Percentiles rank a stretch among this genome's conserved stretches.
These are phyloP conservation scores for Prietella phreatophila DNA, from an alignment of 2,113 vertebrate genomes.

Conservation along the genomic window DNA sequence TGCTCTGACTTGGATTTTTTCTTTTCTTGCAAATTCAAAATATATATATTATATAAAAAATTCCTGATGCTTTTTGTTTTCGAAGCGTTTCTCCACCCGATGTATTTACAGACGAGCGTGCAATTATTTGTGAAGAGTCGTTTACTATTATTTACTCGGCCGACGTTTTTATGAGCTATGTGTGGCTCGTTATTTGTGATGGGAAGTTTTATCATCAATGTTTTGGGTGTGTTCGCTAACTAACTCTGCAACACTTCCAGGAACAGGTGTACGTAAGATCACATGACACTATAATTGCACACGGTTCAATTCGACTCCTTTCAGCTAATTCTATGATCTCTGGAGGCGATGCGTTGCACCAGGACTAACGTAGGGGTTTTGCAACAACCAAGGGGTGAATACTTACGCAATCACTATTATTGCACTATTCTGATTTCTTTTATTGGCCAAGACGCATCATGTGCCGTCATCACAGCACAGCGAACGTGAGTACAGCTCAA, in stretches of 20 bases:
- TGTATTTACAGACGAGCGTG: neutral
- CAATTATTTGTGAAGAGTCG: neutral
- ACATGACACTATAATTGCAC: neutral
- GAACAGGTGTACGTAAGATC: neutral
- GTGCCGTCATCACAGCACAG: too few relatives aligned
- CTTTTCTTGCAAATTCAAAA: too few relatives aligned
- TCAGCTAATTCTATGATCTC: neutral
- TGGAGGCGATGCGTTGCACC: neutral
- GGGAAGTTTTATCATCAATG: neutral
- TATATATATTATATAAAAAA: too few relatives aligned
- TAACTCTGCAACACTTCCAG: neutral
- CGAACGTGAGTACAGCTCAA: too few relatives aligned
- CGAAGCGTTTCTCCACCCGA: neutral
- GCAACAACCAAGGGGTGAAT: neutral
- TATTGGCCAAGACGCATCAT: too few relatives aligned
- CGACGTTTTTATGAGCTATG: neutral
- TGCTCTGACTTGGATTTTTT: too few relatives aligned
- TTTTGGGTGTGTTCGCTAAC: neutral
- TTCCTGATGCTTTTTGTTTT: neutral
- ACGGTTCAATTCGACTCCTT: too few relatives aligned
- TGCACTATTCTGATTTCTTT: too few relatives aligned
- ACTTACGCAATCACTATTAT: neutral
- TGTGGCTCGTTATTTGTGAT: neutral
- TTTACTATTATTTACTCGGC: neutral
- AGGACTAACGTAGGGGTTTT: neutral